These are phyloP conservation scores for Pedetes capensis DNA, from an alignment of 2,113 vertebrate genomes.

Conservation along the genomic window DNA sequence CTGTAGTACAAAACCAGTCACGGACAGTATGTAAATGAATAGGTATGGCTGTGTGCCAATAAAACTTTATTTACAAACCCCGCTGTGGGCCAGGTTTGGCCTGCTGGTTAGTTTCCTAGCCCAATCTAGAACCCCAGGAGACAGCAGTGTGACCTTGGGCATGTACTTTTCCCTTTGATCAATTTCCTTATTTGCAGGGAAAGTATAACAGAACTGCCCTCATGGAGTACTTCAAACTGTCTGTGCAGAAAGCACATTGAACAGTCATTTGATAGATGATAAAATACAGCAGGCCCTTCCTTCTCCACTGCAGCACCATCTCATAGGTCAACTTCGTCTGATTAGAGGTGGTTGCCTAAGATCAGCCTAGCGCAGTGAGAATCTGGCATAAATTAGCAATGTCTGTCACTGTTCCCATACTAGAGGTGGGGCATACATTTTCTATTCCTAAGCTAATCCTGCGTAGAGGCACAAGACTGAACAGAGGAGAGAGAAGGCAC, in stretches of 20 bases:
- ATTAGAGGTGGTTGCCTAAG: neutral
- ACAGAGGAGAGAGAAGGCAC: neutral
- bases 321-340: neutral
- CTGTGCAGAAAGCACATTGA: neutral
- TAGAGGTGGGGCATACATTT: accelerated
- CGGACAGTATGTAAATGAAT: neutral
- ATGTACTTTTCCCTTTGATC: neutral
- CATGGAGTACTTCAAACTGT: no score
- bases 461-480: neutral
- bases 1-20: neutral
- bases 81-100: neutral
- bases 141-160: neutral
- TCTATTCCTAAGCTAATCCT: neutral
- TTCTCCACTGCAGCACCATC: no score
- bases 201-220: neutral
- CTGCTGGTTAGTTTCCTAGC: neutral
- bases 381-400: slow-evolving; percentile 13
- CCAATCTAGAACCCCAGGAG: neutral
- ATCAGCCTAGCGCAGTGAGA: neutral
- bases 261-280: neutral
- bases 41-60: neutral
- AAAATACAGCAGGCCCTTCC: neutral
- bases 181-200: neutral
- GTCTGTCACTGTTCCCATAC: neutral
- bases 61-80: slow-evolving; percentile 36